Conservation (phyloP, 2,113 vertebrate species). For the Phasianus colchicus region DNA sequence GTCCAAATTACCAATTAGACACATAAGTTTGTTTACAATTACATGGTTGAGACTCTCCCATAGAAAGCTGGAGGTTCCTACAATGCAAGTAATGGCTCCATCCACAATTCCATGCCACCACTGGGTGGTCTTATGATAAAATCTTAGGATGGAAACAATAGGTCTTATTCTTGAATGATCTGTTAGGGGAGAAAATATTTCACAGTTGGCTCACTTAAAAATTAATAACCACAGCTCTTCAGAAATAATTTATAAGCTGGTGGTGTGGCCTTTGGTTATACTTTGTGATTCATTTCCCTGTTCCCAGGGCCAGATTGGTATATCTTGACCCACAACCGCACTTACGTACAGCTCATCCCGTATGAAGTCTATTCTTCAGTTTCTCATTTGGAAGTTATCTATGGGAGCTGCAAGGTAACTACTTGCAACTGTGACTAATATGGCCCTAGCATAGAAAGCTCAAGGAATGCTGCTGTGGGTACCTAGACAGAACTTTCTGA, state of each 20-base stretch:
- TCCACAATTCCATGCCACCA: background rate
- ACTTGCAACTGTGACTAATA: background rate
- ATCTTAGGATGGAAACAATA: background rate
- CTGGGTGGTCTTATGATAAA: background rate
- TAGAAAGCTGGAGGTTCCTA: background rate
- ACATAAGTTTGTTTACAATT: background rate
- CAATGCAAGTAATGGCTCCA: background rate
- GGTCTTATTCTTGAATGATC: background rate
- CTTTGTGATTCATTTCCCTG: background rate
- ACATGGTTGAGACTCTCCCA: background rate
- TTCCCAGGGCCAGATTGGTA: background rate
- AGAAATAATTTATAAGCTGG: background rate
- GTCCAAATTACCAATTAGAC: background rate
- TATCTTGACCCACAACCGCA: background rate
- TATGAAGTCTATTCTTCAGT: background rate
- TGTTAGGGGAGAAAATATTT: background rate
- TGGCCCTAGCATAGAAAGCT: background rate
- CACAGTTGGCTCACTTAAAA: background rate
- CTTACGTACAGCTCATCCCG: background rate
- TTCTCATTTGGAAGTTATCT: background rate
- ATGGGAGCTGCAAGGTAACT: background rate
- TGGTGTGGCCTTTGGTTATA: background rate
- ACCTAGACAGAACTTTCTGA: background rate
- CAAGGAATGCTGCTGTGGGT: background rate
- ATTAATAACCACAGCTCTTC: background rate